phyloP scores from a whole-genome alignment of 2,888 invertebrate genomes.

The Nomada lathburiana region DNA sequence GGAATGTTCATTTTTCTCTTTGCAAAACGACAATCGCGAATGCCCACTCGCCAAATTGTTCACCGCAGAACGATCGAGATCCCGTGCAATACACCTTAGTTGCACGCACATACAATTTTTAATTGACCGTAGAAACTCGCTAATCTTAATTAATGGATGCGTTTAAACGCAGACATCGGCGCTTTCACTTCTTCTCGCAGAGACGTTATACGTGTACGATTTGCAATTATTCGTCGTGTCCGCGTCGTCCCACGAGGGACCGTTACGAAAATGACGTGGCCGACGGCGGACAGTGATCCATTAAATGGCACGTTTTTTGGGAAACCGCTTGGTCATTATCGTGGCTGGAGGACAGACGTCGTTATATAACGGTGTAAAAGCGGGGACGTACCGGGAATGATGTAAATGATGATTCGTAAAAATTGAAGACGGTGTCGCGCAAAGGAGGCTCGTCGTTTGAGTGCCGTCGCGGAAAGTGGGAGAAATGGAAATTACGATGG shows the following conservation, averaged over 20 bases:
- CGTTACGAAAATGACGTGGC: background rate
- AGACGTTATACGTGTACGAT: background rate
- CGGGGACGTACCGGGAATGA: background rate
- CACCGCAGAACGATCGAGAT: too few species aligned
- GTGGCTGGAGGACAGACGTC: too few species aligned
- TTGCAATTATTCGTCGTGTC: background rate
- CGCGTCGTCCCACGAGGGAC: background rate
- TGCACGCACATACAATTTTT: background rate
- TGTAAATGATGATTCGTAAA: background rate
- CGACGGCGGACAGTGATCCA: too few species aligned
- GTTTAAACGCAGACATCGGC: constrained; percentile 10
- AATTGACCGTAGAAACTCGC: constrained; percentile 17
- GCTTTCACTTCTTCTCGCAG: constrained; percentile 24
- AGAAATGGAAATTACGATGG: background rate
- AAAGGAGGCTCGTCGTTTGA: background rate
- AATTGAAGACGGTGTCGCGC: background rate
- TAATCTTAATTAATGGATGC: constrained; percentile 34
- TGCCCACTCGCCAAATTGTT: too few species aligned
- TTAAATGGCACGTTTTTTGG: background rate
- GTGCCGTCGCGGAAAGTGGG: background rate
- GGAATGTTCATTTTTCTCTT: too few species aligned
- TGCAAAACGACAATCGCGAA: too few species aligned
- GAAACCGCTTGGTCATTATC: background rate
- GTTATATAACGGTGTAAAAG: background rate
- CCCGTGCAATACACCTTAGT: too few species aligned